Percentiles rank a stretch among this genome's conserved stretches.
These are phyloP conservation scores for Gadopsis marmoratus DNA, from an alignment of 2,797 vertebrate genomes.

Conservation along the genomic window DNA sequence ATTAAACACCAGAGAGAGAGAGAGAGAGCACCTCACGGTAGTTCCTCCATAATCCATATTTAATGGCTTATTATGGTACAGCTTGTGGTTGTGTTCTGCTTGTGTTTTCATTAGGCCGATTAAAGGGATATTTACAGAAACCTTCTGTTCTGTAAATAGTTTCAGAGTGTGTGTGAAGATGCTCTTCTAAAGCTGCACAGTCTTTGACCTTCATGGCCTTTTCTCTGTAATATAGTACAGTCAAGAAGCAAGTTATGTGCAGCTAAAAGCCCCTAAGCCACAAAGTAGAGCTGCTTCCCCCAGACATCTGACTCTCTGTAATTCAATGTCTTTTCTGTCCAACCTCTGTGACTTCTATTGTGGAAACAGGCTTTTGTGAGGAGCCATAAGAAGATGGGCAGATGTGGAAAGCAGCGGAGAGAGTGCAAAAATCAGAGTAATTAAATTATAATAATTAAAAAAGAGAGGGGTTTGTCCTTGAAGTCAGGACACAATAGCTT, in stretches of 20 bases:
- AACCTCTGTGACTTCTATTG: conserved; percentile 22
- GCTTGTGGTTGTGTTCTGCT: conserved; percentile 76
- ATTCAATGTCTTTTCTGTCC: conserved; percentile 6
- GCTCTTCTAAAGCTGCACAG: conserved; percentile 10
- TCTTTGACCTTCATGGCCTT: conserved; percentile 51
- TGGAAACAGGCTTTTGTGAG: conserved; percentile 30
- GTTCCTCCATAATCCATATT: conserved; percentile 79
- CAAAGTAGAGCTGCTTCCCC: conserved; percentile 5
- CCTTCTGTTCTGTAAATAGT: conserved; percentile 67
- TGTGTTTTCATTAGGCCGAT: conserved; percentile 75
- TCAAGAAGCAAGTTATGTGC: conserved; percentile 22
- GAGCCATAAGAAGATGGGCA: conserved; percentile 17
- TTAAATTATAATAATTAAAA: conserved; percentile 49
- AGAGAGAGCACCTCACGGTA: conserved; percentile 64
- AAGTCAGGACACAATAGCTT: conserved; percentile 35
- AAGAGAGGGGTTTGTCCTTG: conserved; percentile 47
- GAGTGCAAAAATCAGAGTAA: conserved; percentile 16
- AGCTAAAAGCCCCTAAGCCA: conserved; percentile 32
- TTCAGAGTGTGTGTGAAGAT: conserved; percentile 34
- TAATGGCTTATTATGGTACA: conserved; percentile 77
- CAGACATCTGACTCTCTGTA: neutral
- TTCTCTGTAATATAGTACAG: conserved; percentile 4
- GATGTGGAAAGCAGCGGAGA: conserved; percentile 28
- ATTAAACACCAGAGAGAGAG: conserved; percentile 68
- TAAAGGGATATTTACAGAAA: conserved; percentile 76